phyloP scores from a whole-genome alignment of 1,140 invertebrate genomes.

The Dreissena rostriformis region DNA sequence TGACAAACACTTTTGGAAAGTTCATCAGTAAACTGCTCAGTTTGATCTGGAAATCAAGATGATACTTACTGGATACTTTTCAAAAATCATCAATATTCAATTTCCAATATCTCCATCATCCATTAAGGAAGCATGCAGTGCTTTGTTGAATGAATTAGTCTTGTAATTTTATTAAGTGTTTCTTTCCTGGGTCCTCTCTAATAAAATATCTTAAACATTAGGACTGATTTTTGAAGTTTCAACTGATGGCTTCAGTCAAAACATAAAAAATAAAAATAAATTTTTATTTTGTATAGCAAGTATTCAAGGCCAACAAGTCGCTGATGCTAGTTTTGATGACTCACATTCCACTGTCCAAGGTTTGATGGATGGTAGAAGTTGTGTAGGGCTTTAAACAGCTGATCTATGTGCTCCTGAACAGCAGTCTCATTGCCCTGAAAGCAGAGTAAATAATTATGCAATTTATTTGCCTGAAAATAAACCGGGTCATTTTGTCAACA shows the following conservation, averaged over 20 bases:
- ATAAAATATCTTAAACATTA: too few species aligned
- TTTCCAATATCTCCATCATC: too few species aligned
- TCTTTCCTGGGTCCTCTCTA: too few species aligned
- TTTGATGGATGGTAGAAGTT: slow-evolving; percentile 96
- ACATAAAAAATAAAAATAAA: too few species aligned
- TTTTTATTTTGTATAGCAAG: too few species aligned
- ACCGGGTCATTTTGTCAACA: too few species aligned
- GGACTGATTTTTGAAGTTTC: too few species aligned
- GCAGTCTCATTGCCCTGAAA: slow-evolving; percentile 83
- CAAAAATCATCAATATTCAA: neutral
- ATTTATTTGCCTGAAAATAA: too few species aligned
- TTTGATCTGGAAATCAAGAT: slow-evolving; percentile 68
- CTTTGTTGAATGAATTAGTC: too few species aligned
- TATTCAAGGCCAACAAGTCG: neutral
- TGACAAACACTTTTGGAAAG: slow-evolving; percentile 74
- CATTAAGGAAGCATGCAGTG: too few species aligned
- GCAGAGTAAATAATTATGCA: neutral
- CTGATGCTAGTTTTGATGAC: slow-evolving; percentile 61
- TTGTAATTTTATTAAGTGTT: too few species aligned
- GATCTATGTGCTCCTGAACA: slow-evolving; percentile 89
- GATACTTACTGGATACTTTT: neutral
- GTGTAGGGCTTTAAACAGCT: slow-evolving; percentile 91
- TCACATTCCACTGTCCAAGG: slow-evolving; percentile 88
- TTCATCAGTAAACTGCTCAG: slow-evolving; percentile 71
- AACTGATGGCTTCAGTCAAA: too few species aligned